These are phyloP conservation scores for Sacculina carcini DNA, from an alignment of 2,888 invertebrate species.

Conservation along the genomic window DNA sequence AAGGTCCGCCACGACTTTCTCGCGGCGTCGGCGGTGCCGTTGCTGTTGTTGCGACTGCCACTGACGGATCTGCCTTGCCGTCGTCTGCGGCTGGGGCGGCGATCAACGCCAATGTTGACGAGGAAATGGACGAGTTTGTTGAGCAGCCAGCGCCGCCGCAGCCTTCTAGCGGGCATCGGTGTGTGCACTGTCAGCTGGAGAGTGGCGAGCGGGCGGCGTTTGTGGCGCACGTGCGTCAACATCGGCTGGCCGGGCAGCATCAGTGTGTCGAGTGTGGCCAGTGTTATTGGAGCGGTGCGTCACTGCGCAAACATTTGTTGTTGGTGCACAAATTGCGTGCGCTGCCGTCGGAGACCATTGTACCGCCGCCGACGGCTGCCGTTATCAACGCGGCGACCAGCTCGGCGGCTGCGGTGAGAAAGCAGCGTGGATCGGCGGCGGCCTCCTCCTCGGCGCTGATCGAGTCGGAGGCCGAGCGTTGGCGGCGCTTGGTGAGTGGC, in stretches of 20 bases:
- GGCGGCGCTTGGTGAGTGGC: neutral
- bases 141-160: neutral
- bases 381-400: too few relatives aligned
- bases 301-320: neutral
- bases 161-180: neutral
- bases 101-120: neutral
- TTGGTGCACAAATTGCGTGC: neutral
- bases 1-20: too few relatives aligned
- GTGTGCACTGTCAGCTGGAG: neutral
- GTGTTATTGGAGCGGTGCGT: neutral
- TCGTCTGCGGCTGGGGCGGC: neutral
- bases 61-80: too few relatives aligned
- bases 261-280: conserved; percentile 1
- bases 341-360: neutral
- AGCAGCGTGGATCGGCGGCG: too few relatives aligned
- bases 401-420: too few relatives aligned
- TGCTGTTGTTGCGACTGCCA: too few relatives aligned
- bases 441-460: too few relatives aligned
- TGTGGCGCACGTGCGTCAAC: neutral
- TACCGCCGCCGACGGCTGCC: too few relatives aligned
- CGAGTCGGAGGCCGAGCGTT: neutral
- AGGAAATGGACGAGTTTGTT: neutral
- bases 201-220: neutral
- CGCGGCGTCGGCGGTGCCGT: too few relatives aligned
- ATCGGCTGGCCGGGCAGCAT: neutral